Base-by-base conservation (phyloP, 1,140 invertebrate species). In the Caenorhabditis brenneri region DNA sequence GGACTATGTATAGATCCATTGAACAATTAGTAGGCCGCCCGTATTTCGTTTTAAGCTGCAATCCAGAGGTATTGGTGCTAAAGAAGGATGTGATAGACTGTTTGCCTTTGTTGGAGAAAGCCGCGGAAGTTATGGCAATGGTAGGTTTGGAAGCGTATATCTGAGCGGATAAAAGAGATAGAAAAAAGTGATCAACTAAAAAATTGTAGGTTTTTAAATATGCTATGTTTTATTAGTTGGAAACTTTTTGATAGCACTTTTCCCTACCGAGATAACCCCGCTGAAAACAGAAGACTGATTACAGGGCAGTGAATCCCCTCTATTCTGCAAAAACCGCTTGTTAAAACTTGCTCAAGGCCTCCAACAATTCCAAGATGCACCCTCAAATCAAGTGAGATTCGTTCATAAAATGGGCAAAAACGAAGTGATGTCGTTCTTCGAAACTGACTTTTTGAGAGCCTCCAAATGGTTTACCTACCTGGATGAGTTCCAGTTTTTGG, bases 391-490 rank as follows among this genome's bases (percentile, higher is more conserved):
- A 60, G 58, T 60, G 27, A 31, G 31, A 60, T 60, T 60, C 33
- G 58, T 60, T 27, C 10, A 33, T 6, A 60, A 60, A 60, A 60
- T 60, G 58, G 58, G 58, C 0, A 12, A 33, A 10, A 33, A 60
- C 2, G 58, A 60, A 19, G 31, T 60, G 2, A 31, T 60, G 29
- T 60, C 58, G 5, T 60, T 60, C 7, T 60, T 60, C 5, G 58
- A 60, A 36, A 60, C 58, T n/a, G 58, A 60, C 31, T 60, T 60
- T 19, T 36, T 60, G 31, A 33, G 58, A 31, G 58, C 58, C 31
- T 16, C 58, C 58, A 60, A 60, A 33, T 60, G 58, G 58, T 60
- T 60, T 12, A 60, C 58, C 29, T 60, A 60, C 24, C 7, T 60
- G 29, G 58, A 60, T 36, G 58, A 60, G 19, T 60, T 60, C 19